Conservation (phyloP, 2,797 vertebrate genomes). For the Parauchenoglanis punctatus region DNA sequence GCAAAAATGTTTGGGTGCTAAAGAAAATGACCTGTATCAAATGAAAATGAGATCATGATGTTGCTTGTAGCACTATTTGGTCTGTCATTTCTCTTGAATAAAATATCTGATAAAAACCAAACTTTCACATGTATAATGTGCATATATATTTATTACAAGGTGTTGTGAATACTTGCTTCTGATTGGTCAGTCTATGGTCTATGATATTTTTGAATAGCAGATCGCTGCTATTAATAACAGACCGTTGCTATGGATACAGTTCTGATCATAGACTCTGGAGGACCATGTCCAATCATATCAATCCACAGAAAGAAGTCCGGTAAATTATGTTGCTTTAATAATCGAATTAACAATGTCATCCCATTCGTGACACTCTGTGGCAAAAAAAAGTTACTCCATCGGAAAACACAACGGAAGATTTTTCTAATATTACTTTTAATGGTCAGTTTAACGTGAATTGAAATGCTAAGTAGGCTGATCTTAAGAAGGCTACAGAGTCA, state of each 20-base stretch:
- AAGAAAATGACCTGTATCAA: not conserved
- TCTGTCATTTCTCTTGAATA: not conserved
- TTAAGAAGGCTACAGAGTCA: no score
- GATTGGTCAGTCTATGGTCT: not conserved
- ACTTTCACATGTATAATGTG: not conserved
- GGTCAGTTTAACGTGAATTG: no score
- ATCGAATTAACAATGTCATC: no score
- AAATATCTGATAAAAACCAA: not conserved
- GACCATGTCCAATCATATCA: not conserved
- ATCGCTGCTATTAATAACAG: not conserved
- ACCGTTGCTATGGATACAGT: not conserved
- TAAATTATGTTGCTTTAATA: no score
- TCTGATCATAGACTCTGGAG: slow-evolving; percentile 1
- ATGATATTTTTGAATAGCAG: not conserved
- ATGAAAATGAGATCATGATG: not conserved
- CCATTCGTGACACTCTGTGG: no score
- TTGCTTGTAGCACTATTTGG: not conserved
- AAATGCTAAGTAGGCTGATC: no score
- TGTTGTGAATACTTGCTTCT: not conserved
- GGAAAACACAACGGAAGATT: no score
- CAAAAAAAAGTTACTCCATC: no score
- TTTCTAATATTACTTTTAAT: no score
- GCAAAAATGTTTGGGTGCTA: not conserved
- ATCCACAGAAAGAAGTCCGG: not conserved
- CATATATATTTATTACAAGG: no score